Conservation (phyloP, 2,113 vertebrate species). For the Cephalopholis sonnerati region DNA sequence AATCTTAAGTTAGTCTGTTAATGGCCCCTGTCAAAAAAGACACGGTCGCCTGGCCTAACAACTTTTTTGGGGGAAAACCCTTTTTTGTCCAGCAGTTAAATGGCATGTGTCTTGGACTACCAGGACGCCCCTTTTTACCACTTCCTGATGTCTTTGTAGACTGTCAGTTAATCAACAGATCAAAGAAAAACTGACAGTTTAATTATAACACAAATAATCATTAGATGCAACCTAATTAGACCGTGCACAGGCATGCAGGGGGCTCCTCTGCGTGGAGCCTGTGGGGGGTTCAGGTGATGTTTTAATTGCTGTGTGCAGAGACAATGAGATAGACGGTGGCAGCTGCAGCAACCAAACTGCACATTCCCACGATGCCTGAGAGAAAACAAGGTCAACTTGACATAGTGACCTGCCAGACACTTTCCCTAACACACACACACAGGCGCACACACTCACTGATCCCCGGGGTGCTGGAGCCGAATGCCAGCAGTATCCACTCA, state of each 20-base stretch:
- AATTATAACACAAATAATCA: not conserved
- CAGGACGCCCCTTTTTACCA: not conserved
- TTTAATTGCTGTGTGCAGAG: conserved; percentile 31
- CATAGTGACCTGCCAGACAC: conserved; percentile 53
- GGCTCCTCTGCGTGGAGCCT: not conserved
- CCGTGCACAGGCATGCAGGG: not conserved
- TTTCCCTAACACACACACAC: conserved; percentile 45
- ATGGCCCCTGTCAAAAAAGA: not conserved
- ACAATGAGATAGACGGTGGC: conserved; percentile 72
- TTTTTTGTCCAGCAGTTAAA: not conserved
- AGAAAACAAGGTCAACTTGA: conserved; percentile 69
- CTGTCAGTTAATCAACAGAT: not conserved
- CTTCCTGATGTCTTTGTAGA: not conserved
- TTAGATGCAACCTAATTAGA: not conserved
- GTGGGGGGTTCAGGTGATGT: conserved; percentile 57
- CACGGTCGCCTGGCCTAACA: too few species aligned
- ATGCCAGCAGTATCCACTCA: conserved; percentile 54
- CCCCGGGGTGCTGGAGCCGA: conserved; percentile 51
- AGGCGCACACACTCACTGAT: conserved; percentile 17
- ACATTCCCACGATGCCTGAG: conserved; percentile 72
- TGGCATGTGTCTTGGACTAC: not conserved
- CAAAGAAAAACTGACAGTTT: not conserved
- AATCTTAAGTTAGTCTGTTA: too few species aligned
- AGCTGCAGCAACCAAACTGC: conserved; percentile 68
- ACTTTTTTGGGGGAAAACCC: not conserved